Evolutionary conservation across 1,140 invertebrate species (phyloP).

Genomic region (Drosophila bifasciata): DNA sequence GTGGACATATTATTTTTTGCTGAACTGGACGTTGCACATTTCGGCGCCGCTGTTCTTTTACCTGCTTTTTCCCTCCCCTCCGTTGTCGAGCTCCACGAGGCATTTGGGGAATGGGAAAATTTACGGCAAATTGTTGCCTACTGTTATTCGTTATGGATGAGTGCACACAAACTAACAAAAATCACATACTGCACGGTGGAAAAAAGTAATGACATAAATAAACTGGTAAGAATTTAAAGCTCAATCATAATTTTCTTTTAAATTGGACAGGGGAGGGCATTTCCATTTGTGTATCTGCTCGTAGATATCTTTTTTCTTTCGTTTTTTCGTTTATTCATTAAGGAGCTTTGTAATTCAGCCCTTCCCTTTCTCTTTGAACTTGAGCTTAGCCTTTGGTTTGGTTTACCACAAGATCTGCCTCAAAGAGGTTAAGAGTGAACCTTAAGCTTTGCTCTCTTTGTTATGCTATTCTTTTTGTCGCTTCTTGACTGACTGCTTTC

Average conservation of each 20-base stretch:
- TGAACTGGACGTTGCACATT: conserved; percentile 37
- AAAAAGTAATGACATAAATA: conserved; percentile 12
- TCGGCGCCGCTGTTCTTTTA: conserved; percentile 27
- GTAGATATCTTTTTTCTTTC: no score
- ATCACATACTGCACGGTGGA: neutral
- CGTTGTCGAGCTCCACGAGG: conserved; percentile 18
- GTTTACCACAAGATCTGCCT: no score
- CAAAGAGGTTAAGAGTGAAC: no score
- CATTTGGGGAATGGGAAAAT: conserved; percentile 40
- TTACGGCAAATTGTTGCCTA: conserved; percentile 16
- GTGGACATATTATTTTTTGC: conserved; percentile 14
- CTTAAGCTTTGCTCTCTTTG: no score
- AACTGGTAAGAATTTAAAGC: neutral
- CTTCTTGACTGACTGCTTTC: no score
- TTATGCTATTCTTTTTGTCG: no score
- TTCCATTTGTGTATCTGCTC: no score
- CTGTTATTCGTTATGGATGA: conserved; percentile 13
- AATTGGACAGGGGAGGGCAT: neutral
- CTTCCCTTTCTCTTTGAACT: no score
- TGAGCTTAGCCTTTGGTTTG: no score
- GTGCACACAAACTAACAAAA: conserved; percentile 19
- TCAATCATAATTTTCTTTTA: neutral
- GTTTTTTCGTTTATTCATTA: no score
- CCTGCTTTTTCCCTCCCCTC: conserved; percentile 31
- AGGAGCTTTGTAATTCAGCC: no score